phyloP scores from a whole-genome alignment of 2,888 invertebrate genomes.

The Ommatoiulus sabulosus region DNA sequence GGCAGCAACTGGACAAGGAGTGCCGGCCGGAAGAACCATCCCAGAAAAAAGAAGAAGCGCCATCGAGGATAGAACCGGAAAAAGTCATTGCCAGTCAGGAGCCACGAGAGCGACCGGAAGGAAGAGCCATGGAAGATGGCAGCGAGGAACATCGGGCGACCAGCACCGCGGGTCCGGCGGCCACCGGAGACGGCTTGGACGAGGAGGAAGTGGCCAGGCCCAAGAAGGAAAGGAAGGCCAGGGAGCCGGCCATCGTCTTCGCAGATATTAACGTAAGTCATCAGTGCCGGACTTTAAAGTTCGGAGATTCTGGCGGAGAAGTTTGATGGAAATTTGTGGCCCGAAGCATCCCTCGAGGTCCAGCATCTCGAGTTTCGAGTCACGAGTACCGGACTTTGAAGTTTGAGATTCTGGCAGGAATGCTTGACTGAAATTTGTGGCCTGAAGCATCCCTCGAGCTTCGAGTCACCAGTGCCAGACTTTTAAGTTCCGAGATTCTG shows the following conservation, averaged over 20 bases:
- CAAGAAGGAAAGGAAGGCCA: constrained; percentile 59
- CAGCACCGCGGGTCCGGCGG: neutral
- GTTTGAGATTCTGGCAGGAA: too few species aligned
- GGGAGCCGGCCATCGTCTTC: constrained; percentile 63
- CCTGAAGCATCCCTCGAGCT: too few species aligned
- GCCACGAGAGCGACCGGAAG: neutral
- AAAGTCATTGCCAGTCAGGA: neutral
- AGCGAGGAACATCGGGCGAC: constrained; percentile 45
- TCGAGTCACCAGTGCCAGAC: too few species aligned
- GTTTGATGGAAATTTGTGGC: too few species aligned
- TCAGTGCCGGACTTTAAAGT: too few species aligned
- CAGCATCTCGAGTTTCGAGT: too few species aligned
- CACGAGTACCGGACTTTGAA: too few species aligned
- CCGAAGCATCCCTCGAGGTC: too few species aligned
- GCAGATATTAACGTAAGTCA: constrained; percentile 64
- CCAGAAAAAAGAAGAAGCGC: neutral
- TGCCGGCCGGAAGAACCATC: neutral
- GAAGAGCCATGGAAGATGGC: constrained; percentile 4
- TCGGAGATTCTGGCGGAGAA: too few species aligned
- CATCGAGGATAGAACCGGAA: neutral
- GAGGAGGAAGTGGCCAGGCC: constrained; percentile 54
- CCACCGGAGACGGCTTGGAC: neutral
- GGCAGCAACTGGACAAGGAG: neutral
- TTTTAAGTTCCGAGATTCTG: too few species aligned
- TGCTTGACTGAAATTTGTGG: too few species aligned